phyloP scores from a whole-genome alignment of 2,113 vertebrate genomes.

The Pterocles gutturalis region DNA sequence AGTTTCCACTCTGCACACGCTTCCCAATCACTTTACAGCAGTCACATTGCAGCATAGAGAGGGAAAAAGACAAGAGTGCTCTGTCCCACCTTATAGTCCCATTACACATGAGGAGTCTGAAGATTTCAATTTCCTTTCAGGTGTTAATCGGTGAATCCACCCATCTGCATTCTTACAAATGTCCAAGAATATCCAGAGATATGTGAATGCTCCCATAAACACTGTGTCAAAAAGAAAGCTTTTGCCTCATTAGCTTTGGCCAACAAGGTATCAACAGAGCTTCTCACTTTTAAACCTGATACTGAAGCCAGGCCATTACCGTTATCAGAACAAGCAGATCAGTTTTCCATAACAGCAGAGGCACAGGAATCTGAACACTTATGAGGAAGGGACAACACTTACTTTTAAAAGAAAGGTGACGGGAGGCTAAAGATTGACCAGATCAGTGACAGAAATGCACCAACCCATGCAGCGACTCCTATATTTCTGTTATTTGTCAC shows the following conservation, averaged over 20 bases:
- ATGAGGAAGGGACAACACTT: neutral
- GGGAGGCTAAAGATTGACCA: neutral
- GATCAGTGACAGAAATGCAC: neutral
- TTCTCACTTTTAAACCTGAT: neutral
- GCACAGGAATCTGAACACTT: neutral
- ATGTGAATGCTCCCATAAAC: neutral
- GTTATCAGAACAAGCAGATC: neutral
- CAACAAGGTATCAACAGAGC: neutral
- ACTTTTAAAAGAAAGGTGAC: neutral
- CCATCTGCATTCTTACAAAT: neutral
- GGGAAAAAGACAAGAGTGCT: neutral
- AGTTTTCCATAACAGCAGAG: neutral
- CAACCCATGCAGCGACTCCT: neutral
- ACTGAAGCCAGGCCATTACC: neutral
- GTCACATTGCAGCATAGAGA: fast-evolving
- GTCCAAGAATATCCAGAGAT: neutral
- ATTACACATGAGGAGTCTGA: neutral
- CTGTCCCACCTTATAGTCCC: neutral
- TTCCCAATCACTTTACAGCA: neutral
- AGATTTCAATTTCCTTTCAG: neutral
- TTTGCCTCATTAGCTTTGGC: neutral
- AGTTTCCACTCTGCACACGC: neutral
- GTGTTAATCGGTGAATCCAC: neutral
- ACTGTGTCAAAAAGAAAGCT: neutral
- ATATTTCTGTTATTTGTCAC: neutral